A percentile compares a stretch with the other conserved stretches of the same genome.
Conservation (phyloP, 1,140 invertebrate genomes). For the Chymomyza costata region DNA sequence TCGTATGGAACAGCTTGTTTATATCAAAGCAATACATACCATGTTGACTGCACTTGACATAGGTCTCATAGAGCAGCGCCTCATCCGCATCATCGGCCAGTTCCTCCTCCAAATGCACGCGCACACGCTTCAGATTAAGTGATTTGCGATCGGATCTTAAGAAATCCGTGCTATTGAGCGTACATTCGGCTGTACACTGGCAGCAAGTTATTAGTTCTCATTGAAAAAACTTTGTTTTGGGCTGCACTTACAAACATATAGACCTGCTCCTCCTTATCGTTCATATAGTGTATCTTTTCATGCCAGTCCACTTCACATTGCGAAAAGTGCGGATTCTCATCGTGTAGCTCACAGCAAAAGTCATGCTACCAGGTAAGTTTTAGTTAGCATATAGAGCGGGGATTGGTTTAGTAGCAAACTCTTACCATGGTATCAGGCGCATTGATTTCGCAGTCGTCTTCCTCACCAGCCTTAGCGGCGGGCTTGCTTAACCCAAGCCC, state of each 20-base stretch:
- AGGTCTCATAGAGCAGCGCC: constrained; percentile 36
- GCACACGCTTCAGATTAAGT: constrained; percentile 21
- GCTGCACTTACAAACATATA: constrained; percentile 51
- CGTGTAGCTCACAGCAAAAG: constrained; percentile 55
- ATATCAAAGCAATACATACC: constrained; percentile 19
- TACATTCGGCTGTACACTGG: constrained; percentile 54
- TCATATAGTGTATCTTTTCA: constrained; percentile 32
- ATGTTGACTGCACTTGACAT: constrained; percentile 51
- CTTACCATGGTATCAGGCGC: constrained; percentile 46
- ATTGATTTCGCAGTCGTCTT: constrained; percentile 42
- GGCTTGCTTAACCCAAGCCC: constrained; percentile 14
- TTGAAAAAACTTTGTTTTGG: no score
- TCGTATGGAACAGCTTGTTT: neutral
- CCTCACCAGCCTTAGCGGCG: constrained; percentile 23
- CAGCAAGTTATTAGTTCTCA: neutral
- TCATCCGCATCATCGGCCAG: constrained; percentile 32
- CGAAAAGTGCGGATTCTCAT: constrained; percentile 34
- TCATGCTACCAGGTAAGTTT: constrained; percentile 44
- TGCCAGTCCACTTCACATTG: constrained; percentile 46
- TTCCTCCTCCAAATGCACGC: constrained; percentile 35
- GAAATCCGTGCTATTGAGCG: constrained; percentile 42
- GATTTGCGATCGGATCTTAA: constrained; percentile 41
- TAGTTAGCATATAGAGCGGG: no score
- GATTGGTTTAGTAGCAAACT: no score
- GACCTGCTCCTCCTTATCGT: constrained; percentile 39